phyloP scores from a whole-genome alignment of 2,113 vertebrate species.

The Polyodon spathula region DNA sequence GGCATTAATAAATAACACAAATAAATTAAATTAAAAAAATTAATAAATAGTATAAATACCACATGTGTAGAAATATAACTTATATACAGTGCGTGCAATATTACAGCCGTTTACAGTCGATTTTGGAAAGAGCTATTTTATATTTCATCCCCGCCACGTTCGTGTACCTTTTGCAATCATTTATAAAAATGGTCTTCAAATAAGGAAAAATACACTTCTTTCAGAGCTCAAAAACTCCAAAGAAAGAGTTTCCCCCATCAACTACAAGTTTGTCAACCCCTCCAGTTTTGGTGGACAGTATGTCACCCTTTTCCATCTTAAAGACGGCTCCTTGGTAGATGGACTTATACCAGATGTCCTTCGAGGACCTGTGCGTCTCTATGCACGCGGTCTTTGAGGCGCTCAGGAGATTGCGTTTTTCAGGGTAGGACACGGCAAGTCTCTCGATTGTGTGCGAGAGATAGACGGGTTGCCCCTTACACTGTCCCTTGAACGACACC shows the following conservation, averaged over 20 bases:
- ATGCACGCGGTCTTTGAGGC: conserved; percentile 39
- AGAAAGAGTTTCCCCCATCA: conserved; percentile 47
- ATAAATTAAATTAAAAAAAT: no score
- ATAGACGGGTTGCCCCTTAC: conserved; percentile 28
- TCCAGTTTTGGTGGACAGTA: conserved; percentile 29
- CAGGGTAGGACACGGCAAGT: conserved; percentile 20
- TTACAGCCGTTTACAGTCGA: no score
- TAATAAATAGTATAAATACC: no score
- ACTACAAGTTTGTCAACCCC: conserved; percentile 17
- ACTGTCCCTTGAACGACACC: conserved; percentile 44
- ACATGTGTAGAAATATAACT: no score
- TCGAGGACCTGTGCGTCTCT: not conserved
- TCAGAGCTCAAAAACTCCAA: conserved; percentile 56
- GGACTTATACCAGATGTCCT: conserved; percentile 28
- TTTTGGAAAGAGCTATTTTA: no score
- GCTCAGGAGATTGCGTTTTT: conserved; percentile 38
- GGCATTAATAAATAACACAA: no score
- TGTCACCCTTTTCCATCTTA: conserved; percentile 33
- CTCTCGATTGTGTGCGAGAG: conserved; percentile 42
- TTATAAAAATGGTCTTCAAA: no score
- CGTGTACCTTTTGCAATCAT: no score
- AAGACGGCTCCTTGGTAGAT: conserved; percentile 57
- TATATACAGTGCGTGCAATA: no score
- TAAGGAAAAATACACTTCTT: no score
- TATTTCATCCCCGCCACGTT: no score